These are phyloP conservation scores for Pardalotus punctatus DNA, from an alignment of 2,113 vertebrate species.

Conservation along the genomic window DNA sequence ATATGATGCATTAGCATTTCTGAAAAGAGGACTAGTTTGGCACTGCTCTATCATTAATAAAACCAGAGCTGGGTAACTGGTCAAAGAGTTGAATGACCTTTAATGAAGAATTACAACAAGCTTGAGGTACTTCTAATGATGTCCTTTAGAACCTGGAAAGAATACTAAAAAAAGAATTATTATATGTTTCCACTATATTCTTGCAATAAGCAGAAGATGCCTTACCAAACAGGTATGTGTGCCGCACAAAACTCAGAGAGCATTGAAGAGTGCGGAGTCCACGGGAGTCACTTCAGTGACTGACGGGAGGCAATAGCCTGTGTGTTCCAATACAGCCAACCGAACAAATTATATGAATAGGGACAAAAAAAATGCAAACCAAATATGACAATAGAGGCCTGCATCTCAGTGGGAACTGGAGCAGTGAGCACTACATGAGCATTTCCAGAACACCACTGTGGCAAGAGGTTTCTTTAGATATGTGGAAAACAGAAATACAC, in stretches of 20 bases:
- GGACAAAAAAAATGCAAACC: background rate
- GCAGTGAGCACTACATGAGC: background rate
- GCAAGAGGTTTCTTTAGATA: background rate
- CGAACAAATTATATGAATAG: rapidly evolving
- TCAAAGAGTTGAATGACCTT: background rate
- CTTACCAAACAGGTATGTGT: background rate
- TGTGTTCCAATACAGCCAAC: background rate
- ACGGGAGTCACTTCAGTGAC: background rate
- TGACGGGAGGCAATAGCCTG: rapidly evolving
- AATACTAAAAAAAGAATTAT: background rate
- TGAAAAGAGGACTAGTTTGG: background rate
- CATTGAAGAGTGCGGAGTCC: background rate
- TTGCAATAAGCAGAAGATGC: background rate
- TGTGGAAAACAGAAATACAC: rapidly evolving
- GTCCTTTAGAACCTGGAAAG: background rate
- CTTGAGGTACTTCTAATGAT: background rate
- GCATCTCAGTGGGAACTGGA: background rate
- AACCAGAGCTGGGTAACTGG: background rate
- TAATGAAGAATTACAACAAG: background rate
- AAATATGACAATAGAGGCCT: rapidly evolving
- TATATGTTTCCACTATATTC: background rate
- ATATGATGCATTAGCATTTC: background rate
- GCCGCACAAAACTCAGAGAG: background rate
- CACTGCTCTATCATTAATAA: background rate
- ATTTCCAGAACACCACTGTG: rapidly evolving